Evolutionary conservation across 1,140 invertebrate genomes (phyloP), one percentile per base, ranked within the genome.

Genomic region (Drosophila lacertosa): DNA sequence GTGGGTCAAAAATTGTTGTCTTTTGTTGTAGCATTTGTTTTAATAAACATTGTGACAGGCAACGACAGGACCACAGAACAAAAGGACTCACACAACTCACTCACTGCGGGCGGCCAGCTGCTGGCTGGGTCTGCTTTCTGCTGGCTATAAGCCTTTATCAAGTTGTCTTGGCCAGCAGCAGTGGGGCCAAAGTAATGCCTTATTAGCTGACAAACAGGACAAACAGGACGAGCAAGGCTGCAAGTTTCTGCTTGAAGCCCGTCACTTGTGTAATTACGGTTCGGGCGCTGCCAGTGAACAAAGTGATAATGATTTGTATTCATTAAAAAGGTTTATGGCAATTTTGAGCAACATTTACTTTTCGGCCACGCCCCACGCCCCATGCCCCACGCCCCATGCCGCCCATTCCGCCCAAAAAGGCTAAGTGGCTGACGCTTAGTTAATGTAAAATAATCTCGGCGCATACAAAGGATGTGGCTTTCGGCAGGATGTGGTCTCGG

Each of bases 291-390:
- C 82, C 60, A 68, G 77, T 45, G 48, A 75, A 75, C 82, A 88
- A 88, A 89, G 82, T 88, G 82, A 88, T 88, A 88, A 88, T 88
- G 82, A 88, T 88, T 88, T 88, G 82, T 88, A 88, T 88, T 78
- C 82, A 86, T 86, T 82, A 82, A 82, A 88, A 88, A 88, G 82
- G 82, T 88, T 88, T 88, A 88, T 78, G 74, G 82, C 82, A 88
- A 88, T 88, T 88, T 88, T 65, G 71, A 77, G 77, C 74, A 67
- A 82, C 74, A 88, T 88, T 84, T 86, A 86, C 72, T 82, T 80
- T 64, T 63, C 22, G 60, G 70, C 48, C 53, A 44, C 42, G 32
- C 35, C 35, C 11, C 9, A 16, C 10, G 9, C 4, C 24, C 48
- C 53, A 44, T 37, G 32, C 35, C 35, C 11, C 9, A 16, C 10